Evolutionary conservation across 2,888 invertebrate genomes (phyloP).

Genomic region (Phaedon cochleariae): DNA sequence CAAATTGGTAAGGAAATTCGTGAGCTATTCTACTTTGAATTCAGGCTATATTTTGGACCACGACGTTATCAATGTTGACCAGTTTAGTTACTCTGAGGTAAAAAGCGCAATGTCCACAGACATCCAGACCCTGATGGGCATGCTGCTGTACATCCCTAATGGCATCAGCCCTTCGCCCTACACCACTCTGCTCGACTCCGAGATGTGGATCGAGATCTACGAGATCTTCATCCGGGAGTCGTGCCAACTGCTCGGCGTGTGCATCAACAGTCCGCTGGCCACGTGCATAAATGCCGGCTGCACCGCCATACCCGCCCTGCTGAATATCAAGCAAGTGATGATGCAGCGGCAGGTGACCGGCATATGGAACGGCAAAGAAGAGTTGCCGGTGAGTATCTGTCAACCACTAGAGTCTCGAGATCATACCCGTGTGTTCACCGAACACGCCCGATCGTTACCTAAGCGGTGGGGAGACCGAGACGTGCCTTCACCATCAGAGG

Average conservation of each 20-base stretch:
- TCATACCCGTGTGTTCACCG: no score
- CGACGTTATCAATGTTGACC: no score
- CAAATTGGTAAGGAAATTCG: no score
- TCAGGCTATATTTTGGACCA: no score
- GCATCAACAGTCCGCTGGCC: conserved; percentile 88
- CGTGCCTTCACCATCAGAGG: no score
- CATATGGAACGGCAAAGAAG: conserved; percentile 95
- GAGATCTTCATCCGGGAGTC: conserved; percentile 94
- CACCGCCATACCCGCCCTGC: conserved; percentile 90
- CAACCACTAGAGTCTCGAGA: no score
- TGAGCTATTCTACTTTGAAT: no score
- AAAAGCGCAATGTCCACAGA: no score
- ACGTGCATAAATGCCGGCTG: conserved; percentile 94
- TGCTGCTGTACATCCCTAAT: conserved; percentile 78
- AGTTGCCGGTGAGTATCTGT: conserved; percentile 85
- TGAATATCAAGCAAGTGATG: conserved; percentile 94
- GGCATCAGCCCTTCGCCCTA: conserved; percentile 86
- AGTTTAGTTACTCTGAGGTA: no score
- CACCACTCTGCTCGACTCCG: conserved; percentile 67
- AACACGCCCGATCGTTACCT: no score
- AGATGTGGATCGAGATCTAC: conserved; percentile 85
- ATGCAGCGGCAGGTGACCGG: conserved; percentile 87
- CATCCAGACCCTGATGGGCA: conserved; percentile 87
- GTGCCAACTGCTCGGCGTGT: conserved; percentile 88
- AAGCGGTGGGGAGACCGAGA: no score